phyloP scores from a whole-genome alignment of 2,888 invertebrate species.

The Nemapogon koenigi region DNA sequence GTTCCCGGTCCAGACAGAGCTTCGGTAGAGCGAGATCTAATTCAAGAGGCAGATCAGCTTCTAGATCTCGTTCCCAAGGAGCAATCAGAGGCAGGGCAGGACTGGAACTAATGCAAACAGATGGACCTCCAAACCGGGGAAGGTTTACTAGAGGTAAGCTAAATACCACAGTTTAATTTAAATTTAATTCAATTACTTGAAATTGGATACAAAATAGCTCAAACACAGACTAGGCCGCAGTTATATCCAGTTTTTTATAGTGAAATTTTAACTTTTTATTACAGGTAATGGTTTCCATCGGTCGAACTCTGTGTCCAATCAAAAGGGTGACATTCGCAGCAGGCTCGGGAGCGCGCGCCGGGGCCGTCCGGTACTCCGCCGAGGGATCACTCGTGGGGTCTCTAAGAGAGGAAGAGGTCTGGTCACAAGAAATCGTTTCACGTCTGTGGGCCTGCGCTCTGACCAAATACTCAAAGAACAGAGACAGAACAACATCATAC shows the following conservation, averaged over 20 bases:
- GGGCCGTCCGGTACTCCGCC: conserved; percentile 31
- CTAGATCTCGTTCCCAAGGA: conserved; percentile 43
- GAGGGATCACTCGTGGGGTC: conserved; percentile 47
- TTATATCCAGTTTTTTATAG: background rate
- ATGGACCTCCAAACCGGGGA: too few species aligned
- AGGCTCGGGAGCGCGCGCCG: conserved; percentile 40
- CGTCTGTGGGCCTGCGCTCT: conserved; percentile 48
- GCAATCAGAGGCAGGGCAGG: conserved; percentile 52
- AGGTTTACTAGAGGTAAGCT: conserved; percentile 27
- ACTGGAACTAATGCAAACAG: conserved; percentile 22
- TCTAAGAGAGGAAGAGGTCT: conserved; percentile 50
- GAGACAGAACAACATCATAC: conserved; percentile 39
- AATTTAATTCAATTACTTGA: background rate
- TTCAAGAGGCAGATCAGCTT: conserved; percentile 30
- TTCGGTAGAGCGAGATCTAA: too few species aligned
- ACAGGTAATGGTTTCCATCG: conserved; percentile 35
- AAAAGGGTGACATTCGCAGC: conserved; percentile 35
- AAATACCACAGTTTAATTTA: background rate
- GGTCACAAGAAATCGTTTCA: conserved; percentile 40
- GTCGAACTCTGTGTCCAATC: conserved; percentile 33
- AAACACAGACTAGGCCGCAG: background rate
- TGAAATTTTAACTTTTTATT: conserved; percentile 14
- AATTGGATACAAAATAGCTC: background rate
- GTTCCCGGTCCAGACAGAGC: conserved; percentile 19
- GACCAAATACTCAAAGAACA: conserved; percentile 51